Conservation (phyloP, 2,797 vertebrate genomes). For the Hyperoplus lanceolatus region DNA sequence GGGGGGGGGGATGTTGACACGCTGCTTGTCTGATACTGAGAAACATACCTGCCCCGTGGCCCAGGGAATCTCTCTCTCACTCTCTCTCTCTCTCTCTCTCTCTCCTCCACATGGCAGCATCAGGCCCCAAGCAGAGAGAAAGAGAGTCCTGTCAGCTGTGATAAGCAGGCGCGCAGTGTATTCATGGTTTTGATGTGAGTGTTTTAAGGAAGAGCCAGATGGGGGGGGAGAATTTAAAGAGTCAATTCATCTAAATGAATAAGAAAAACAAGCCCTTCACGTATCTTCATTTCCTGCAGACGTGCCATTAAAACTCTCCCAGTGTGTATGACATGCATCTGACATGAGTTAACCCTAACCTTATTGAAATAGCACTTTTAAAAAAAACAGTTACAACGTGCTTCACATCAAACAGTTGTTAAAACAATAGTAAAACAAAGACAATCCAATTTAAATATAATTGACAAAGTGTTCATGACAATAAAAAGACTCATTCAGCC, state of each 20-base stretch:
- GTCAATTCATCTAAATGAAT: not conserved
- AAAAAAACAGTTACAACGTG: too few species aligned
- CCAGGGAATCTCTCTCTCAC: constrained; percentile 20
- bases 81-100: not conserved
- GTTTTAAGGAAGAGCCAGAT: not conserved
- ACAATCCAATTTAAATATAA: too few species aligned
- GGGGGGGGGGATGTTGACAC: constrained; percentile 26
- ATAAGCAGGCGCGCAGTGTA: not conserved
- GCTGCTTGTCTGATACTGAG: constrained; percentile 5
- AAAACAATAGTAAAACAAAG: too few species aligned
- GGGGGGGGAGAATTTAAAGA: not conserved
- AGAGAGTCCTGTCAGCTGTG: constrained; percentile 8
- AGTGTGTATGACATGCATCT: too few species aligned
- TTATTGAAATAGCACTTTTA: too few species aligned
- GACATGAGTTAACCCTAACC: too few species aligned
- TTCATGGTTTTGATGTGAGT: not conserved
- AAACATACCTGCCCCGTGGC: constrained; percentile 30
- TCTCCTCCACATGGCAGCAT: not conserved
- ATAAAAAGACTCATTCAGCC: too few species aligned
- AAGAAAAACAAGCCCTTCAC: not conserved
- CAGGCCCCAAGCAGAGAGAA: not conserved
- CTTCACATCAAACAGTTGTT: too few species aligned
- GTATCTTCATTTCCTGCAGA: not conserved
- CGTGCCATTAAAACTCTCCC: too few species aligned
- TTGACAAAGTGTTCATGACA: too few species aligned